Evolutionary conservation across 2,113 vertebrate genomes (phyloP).

Genomic region (Phalacrocorax carbo): DNA sequence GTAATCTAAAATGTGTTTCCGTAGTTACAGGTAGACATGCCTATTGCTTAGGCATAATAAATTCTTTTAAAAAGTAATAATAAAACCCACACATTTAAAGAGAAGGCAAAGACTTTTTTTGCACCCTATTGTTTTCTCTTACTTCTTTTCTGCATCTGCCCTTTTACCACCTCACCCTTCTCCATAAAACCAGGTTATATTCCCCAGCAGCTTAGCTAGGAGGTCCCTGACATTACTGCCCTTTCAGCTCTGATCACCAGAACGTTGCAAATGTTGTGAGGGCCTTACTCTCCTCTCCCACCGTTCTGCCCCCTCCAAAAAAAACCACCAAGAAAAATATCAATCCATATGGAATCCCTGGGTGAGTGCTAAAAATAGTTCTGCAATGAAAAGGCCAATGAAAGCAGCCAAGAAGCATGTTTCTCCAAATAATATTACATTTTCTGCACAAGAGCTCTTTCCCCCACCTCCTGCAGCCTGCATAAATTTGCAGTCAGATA

Average conservation of each 20-base stretch:
- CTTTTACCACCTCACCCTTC: neutral
- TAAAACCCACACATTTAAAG: neutral
- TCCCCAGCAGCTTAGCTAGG: neutral
- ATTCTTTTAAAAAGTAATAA: neutral
- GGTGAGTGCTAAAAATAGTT: neutral
- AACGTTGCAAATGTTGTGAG: neutral
- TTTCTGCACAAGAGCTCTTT: neutral
- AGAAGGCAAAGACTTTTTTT: neutral
- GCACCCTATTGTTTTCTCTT: neutral
- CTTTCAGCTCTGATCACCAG: neutral
- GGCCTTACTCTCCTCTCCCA: neutral
- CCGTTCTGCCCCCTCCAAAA: neutral
- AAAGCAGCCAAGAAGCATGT: neutral
- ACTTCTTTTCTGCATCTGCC: neutral
- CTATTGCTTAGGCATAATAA: neutral
- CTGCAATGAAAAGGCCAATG: neutral
- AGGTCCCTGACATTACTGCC: neutral
- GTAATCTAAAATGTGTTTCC: conserved; percentile 22
- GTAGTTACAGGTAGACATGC: neutral
- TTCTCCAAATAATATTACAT: neutral
- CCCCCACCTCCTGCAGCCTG: neutral
- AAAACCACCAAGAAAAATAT: neutral
- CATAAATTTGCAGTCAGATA: neutral
- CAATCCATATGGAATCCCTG: neutral
- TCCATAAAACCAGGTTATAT: neutral